Conservation (phyloP, 2,113 vertebrate species). For the Climacteris rufus region DNA sequence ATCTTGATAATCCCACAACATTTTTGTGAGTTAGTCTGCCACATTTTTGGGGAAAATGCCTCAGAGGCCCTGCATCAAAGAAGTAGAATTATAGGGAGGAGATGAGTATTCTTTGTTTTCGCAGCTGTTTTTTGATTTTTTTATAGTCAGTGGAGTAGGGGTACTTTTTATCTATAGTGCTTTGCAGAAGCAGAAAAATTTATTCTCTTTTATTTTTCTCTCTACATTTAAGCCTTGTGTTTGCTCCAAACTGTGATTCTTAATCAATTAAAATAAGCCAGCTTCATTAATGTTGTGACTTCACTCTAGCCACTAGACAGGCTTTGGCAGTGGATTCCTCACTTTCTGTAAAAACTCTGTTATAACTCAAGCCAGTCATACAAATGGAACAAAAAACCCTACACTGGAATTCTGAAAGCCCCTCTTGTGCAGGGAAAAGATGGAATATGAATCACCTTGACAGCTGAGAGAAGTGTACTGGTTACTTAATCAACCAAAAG, state of each 20-base stretch:
- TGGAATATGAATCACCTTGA: not conserved
- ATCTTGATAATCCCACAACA: not conserved
- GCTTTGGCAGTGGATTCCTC: not conserved
- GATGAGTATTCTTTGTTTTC: not conserved
- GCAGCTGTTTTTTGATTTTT: rapidly evolving
- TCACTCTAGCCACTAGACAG: not conserved
- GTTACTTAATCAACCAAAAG: not conserved
- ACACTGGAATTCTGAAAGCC: rapidly evolving
- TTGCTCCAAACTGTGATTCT: not conserved
- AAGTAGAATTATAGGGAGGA: not conserved
- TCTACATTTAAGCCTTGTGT: not conserved
- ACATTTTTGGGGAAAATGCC: not conserved
- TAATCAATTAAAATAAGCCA: not conserved
- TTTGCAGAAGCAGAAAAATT: not conserved
- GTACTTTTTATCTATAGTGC: not conserved
- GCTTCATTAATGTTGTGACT: not conserved
- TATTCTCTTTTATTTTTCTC: not conserved
- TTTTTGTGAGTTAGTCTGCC: not conserved
- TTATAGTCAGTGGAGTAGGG: not conserved
- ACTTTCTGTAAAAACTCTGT: not conserved
- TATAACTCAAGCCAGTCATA: not conserved
- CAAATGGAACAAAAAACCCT: not conserved
- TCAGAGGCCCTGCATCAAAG: not conserved
- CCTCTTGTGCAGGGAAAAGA: not conserved
- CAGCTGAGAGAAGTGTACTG: not conserved